Evolutionary conservation across 2,888 invertebrate species (phyloP), one percentile per base, ranked within the genome.

Genomic region (Campoplex nolae): DNA sequence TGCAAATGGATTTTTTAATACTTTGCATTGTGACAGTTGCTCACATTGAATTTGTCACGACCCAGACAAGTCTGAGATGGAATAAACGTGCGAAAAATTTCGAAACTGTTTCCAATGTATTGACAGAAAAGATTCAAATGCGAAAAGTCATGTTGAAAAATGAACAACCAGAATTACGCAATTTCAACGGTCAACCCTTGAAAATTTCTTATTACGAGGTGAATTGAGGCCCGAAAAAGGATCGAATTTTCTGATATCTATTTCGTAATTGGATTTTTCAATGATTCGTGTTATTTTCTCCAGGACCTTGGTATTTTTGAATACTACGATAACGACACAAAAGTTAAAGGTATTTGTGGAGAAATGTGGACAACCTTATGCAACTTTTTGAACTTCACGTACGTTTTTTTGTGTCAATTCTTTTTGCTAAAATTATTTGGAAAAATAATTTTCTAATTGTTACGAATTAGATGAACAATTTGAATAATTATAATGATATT

Each of bases 381-480:
- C 0, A 83, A 88, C 28, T 88, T 88, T 77, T 81, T 91, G 4
- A 92, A 92, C 75, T 91, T 91, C 71, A 91, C 91, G 92, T 91
- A 89, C 9, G 90, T 83, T 3, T 56, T 51, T 6, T 42, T 23
- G 28, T 67, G 9, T 45, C 13, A 4, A 58, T 73, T 73, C 38
- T 1, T 7, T 35, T 32, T 35, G 4, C 9, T n/a, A 38, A 18
- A 56, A 23, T 28, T 0, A 23, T 56, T 56, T 38, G n/a, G 38
- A 38, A 1, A 7, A 70, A 13, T 8, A 56, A 28, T 56, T 56
- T 6, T 54, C 6, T 23, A 23, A 23, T 23, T 23, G 23, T 23
- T 23, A 23, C 23, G 23, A 23, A 23, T 23, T 23, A 23, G 0
- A 23, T 23, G 23, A 23, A 23, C 23, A 23, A 23, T 0, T 38